A percentile compares a stretch with the other conserved stretches of the same genome.
These are phyloP conservation scores for Neuroscelio doddi DNA, from an alignment of 2,888 invertebrate genomes.

Conservation along the genomic window DNA sequence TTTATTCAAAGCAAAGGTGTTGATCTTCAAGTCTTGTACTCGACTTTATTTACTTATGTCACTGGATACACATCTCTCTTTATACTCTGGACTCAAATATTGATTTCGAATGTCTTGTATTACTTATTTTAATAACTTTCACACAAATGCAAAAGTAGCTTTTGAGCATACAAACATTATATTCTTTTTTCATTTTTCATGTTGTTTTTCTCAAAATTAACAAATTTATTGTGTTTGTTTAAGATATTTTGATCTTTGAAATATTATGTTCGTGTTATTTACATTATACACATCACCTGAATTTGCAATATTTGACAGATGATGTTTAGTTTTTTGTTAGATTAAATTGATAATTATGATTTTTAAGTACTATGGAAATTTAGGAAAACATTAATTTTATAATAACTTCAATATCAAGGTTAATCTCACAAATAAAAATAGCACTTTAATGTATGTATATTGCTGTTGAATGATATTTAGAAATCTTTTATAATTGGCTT, in stretches of 20 bases:
- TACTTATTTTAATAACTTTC: constrained; percentile 36
- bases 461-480: constrained; percentile 11
- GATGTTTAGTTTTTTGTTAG: neutral
- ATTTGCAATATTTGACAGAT: constrained; percentile 3
- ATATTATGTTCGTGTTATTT: constrained; percentile 1
- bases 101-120: constrained; percentile 63
- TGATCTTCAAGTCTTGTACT: neutral
- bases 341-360: neutral
- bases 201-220: neutral
- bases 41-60: constrained; percentile 1
- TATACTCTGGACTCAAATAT: constrained; percentile 56
- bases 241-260: neutral
- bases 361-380: neutral
- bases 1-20: neutral
- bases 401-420: constrained; percentile 41
- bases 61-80: constrained; percentile 47
- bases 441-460: constrained; percentile 19
- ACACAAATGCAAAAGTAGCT: constrained; percentile 8
- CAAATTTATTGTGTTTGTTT: neutral
- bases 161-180: neutral
- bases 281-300: neutral
- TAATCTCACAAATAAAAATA: constrained; percentile 48
- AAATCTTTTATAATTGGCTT: constrained; percentile 44
- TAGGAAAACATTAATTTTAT: neutral
- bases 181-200: neutral